Evolutionary conservation across 2,113 vertebrate species (phyloP).

Genomic region (Gnathonemus echidnorhynchus): DNA sequence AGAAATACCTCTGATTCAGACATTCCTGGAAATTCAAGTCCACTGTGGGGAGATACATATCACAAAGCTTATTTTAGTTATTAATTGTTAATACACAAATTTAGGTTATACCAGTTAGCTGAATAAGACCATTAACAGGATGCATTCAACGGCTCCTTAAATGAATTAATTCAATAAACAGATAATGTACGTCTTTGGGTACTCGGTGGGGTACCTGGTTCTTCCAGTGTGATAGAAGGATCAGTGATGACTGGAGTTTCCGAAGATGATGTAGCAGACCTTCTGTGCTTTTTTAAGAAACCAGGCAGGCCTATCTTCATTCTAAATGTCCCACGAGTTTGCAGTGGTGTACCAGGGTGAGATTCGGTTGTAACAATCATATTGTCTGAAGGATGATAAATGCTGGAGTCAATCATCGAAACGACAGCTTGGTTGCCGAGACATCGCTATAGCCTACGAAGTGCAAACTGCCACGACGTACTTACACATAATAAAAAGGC

Average conservation of each 20-base stretch:
- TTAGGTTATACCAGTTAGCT: not conserved
- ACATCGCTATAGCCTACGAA: not conserved
- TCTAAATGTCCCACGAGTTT: not conserved
- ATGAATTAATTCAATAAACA: not conserved
- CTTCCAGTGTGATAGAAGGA: not conserved
- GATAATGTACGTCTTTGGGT: not conserved
- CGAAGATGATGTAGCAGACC: not conserved
- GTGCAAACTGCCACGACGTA: not conserved
- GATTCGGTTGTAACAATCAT: not conserved
- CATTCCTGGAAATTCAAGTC: constrained; percentile 32
- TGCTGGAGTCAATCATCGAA: not conserved
- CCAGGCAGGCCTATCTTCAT: not conserved
- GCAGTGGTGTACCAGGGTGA: not conserved
- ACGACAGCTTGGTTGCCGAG: not conserved
- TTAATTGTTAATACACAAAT: not conserved
- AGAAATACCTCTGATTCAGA: constrained; percentile 25
- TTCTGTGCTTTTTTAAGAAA: not conserved
- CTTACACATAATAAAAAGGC: not conserved
- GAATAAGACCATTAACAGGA: not conserved
- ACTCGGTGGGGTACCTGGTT: not conserved
- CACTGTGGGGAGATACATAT: constrained; percentile 27
- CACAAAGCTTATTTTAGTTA: not conserved
- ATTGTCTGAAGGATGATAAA: not conserved
- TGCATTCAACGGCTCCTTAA: not conserved
- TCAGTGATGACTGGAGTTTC: not conserved